Percentiles rank a stretch among this genome's conserved stretches.
Evolutionary conservation across 1,140 invertebrate species (phyloP).

Genomic region (Cyclargus thomasi): DNA sequence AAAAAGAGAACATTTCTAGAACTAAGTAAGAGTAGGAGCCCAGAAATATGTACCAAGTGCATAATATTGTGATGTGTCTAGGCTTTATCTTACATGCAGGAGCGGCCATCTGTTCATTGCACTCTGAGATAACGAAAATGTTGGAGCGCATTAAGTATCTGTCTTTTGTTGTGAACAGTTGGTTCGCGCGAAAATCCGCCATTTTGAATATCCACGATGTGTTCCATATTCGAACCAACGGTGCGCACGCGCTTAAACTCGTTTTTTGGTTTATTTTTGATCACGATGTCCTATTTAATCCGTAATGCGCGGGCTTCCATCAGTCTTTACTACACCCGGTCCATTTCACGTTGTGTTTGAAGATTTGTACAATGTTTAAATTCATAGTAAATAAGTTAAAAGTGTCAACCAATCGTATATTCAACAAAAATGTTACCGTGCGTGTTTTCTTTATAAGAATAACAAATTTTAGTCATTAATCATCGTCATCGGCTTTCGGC

Average conservation of each 20-base stretch:
- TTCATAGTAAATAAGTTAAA: slow-evolving; percentile 66
- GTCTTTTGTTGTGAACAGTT: slow-evolving; percentile 47
- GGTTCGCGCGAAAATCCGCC: slow-evolving; percentile 62
- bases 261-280: slow-evolving; percentile 71
- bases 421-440: slow-evolving; percentile 32
- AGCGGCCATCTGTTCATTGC: slow-evolving; percentile 70
- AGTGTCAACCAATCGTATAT: slow-evolving; percentile 42
- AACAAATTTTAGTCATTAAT: not conserved
- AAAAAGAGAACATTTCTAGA: too few species aligned
- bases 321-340: slow-evolving; percentile 62
- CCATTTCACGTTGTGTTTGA: slow-evolving; percentile 63
- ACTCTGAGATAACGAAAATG: slow-evolving; percentile 69
- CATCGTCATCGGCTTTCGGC: not conserved
- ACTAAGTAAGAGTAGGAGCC: too few species aligned
- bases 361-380: slow-evolving; percentile 62
- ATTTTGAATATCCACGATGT: slow-evolving; percentile 70
- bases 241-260: slow-evolving; percentile 62
- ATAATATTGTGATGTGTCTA: slow-evolving; percentile 4
- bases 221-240: slow-evolving; percentile 68
- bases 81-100: not conserved
- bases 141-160: slow-evolving; percentile 60
- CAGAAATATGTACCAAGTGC: not conserved
- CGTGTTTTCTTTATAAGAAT: slow-evolving; percentile 5
- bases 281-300: slow-evolving; percentile 74
- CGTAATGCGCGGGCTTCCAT: slow-evolving; percentile 62